Conservation (phyloP, 1,140 invertebrate genomes). For the Drosophila grimshawi region DNA sequence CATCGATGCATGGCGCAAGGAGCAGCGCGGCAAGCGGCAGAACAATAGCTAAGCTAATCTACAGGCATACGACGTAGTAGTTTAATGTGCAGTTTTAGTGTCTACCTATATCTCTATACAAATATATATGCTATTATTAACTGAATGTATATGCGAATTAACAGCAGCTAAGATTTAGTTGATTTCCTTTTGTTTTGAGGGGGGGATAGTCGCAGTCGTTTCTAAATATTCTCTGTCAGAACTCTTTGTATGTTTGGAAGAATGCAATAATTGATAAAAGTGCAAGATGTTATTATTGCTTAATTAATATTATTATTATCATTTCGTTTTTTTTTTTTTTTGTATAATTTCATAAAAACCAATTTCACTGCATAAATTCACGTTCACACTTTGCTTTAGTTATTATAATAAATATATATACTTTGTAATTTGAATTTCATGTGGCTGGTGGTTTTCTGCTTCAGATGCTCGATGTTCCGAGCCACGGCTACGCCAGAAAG, state of each 20-base stretch:
- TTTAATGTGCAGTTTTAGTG: constrained; percentile 78
- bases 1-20: constrained; percentile 91
- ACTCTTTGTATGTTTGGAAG: constrained; percentile 14
- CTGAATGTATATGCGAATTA: constrained; percentile 31
- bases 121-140: constrained; percentile 44
- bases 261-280: constrained; percentile 18
- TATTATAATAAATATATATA: constrained; percentile 22
- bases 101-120: constrained; percentile 57
- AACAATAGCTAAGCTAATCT: constrained; percentile 71
- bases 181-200: constrained; percentile 2
- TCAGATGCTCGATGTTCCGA: neutral
- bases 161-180: constrained; percentile 32
- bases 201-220: constrained; percentile 19
- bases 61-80: constrained; percentile 47
- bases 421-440: constrained; percentile 12
- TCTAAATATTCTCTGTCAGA: neutral
- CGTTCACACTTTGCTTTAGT: constrained; percentile 15
- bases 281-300: constrained; percentile 14
- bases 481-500: constrained; percentile 13
- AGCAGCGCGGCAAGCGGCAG: constrained; percentile 87
- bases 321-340: constrained; percentile 5
- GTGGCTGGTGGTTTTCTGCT: neutral
- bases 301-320: constrained; percentile 1
- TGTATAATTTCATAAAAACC: constrained; percentile 11
- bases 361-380: constrained; percentile 16